Evolutionary conservation across 2,797 vertebrate genomes (phyloP), one percentile per base, ranked within the genome.

Genomic region (Petrocephalus schoutedeni): DNA sequence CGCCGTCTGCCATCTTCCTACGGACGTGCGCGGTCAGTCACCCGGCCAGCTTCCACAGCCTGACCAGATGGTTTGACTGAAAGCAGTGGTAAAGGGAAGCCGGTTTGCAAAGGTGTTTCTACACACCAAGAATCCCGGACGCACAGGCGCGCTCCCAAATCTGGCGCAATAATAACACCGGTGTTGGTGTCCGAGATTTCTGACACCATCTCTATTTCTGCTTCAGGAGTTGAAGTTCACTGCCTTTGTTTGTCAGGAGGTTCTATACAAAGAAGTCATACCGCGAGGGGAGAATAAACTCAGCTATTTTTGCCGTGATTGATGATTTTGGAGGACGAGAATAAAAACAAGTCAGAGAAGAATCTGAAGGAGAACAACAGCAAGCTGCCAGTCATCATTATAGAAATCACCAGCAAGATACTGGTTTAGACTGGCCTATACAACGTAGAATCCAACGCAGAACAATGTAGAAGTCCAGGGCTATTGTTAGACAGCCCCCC

Each of bases 1-100:
- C 97, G 96, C 97, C 98, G 93, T 97, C 98, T 89, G 97, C 98
- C 98, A 99, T 99, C 92, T 96, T 98, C 9, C 19, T 10, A 23
- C 4, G 5, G n/a, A 28, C 10, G 45, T 23, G 82, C 21, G 45
- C 28, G 54, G 58, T 49, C n/a, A 71, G 64, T 57, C 9, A 49
- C 41, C 41, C 56, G 14, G 80, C 71, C 28, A 64, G 77, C 77
- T 61, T 61, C 53, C 41, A 49, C 19, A 51, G 80, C 41, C 80
- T 53, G 49, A 21, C 41, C 80, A 83, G 49, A 83, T 14, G 49
- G 19, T 45, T 51, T 53, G 49, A 53, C 80, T 83, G 80, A 23
- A 53, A 83, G 80, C 80, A 83, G 49, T 23, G 16, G 71, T 45
- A 53, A 21, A 83, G n/a, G 2, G 49, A 53, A 83, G 45, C 61